A percentile compares a stretch with the other conserved stretches of the same genome.
These are phyloP conservation scores for Euwallacea fornicatus DNA, from an alignment of 1,140 invertebrate species.

Conservation along the genomic window DNA sequence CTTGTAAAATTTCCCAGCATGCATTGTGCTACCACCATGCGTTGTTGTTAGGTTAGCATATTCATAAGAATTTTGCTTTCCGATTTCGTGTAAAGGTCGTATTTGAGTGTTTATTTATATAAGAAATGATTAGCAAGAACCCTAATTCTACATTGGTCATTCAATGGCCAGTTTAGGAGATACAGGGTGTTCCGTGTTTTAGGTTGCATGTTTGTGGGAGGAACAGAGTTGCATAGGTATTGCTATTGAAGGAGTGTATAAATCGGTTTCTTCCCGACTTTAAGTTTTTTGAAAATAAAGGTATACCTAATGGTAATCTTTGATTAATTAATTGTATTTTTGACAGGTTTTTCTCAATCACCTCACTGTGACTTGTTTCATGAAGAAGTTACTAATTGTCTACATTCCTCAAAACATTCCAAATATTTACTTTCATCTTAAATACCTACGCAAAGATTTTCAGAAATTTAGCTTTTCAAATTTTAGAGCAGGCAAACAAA, in stretches of 20 bases:
- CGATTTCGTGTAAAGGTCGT: not conserved
- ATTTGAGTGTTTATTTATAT: not conserved
- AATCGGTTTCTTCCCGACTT: too few relatives aligned
- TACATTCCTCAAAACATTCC: too few relatives aligned
- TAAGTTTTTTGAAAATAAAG: too few relatives aligned
- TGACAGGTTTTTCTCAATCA: too few relatives aligned
- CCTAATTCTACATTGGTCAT: not conserved
- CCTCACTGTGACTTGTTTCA: too few relatives aligned
- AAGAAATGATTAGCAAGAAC: not conserved
- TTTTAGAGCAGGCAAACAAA: too few relatives aligned
- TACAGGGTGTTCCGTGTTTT: not conserved
- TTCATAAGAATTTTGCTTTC: not conserved
- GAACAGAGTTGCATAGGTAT: not conserved
- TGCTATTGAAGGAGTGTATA: not conserved
- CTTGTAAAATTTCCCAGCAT: not conserved
- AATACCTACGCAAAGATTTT: too few relatives aligned
- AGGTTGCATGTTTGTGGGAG: not conserved
- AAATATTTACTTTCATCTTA: too few relatives aligned
- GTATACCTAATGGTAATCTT: too few relatives aligned
- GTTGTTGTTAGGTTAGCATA: constrained; percentile 5
- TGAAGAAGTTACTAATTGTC: too few relatives aligned
- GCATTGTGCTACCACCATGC: not conserved
- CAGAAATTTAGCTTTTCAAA: too few relatives aligned
- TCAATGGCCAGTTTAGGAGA: not conserved
- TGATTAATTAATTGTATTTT: too few relatives aligned